Base-by-base conservation (phyloP, 2,113 vertebrate species). In the Crotophaga sulcirostris region DNA sequence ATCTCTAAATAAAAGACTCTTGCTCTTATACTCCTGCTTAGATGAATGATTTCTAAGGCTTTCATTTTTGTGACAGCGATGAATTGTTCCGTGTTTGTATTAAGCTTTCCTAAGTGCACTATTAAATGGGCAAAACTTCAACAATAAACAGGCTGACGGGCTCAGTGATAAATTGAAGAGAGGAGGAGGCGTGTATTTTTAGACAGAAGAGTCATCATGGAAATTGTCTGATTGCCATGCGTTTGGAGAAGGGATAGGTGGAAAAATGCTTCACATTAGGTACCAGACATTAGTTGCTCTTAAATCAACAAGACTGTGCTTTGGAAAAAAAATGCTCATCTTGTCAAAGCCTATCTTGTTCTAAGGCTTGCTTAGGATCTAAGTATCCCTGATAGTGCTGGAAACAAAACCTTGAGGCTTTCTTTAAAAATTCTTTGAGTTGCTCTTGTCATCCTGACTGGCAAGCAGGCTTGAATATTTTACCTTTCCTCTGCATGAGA, bases 41-140 rank as follows among this genome's bases (percentile, higher is more conserved):
- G 84, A 93, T 59, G 52, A 91, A 94, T 91, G 74, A 80, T 90
- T 96, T 83, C 82, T 44, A 60, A 83, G 82, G 55, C 72, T 94
- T 94, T 75, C 89, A 84, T 92, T 62, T 84, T 84, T 86, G 67
- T 96, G 91, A 90, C 90, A 87, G 42, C 72, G 1, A 52, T 89
- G 51, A 74, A 90, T 95, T 85, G 75, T 52, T 91, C 15, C 1
- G 56, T 94, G 84, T 88, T 93, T 93, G 73, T 92, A 66, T 87
- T 92, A 84, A 94, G 83, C 91, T 94, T 94, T 94, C 87, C 93
- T 90, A 91, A 93, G 84, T 47, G 31, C 70, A 60, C 58, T 92
- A 78, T 72, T 89, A 87, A 69, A 83, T 49, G 59, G 81, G 45
- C 62, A 95, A 96, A 85, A 78, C 87, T 93, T 78, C 62, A 92